Conservation (phyloP, 2,113 vertebrate genomes). For the Geococcyx californianus region DNA sequence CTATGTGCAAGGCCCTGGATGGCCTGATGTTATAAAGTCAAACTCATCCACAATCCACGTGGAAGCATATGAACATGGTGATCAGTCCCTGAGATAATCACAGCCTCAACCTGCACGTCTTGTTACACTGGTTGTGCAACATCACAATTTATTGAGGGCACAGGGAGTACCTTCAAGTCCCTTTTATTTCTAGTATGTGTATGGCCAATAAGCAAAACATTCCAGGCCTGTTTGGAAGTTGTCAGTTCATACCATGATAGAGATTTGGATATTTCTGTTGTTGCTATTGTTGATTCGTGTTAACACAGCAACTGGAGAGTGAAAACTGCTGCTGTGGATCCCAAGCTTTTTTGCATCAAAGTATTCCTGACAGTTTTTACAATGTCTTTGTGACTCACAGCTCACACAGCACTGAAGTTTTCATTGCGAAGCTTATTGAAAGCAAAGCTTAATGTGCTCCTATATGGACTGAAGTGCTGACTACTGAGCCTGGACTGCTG, state of each 20-base stretch:
- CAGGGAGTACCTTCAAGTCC: background rate
- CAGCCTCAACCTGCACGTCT: background rate
- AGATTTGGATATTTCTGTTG: background rate
- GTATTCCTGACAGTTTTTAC: background rate
- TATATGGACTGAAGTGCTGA: background rate
- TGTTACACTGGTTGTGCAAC: background rate
- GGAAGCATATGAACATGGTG: rapidly evolving
- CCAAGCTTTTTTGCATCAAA: background rate
- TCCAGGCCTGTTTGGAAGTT: background rate
- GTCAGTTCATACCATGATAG: background rate
- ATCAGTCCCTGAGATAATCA: background rate
- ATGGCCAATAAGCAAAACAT: background rate
- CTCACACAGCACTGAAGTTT: background rate
- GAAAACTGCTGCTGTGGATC: background rate
- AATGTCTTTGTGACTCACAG: background rate
- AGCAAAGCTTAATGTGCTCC: background rate
- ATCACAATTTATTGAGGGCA: background rate
- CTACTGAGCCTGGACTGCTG: background rate
- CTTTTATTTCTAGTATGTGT: background rate
- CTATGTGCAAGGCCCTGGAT: background rate
- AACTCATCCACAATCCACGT: background rate
- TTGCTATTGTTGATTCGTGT: background rate
- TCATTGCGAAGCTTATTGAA: background rate
- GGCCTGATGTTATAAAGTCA: background rate
- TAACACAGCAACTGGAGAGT: background rate